phyloP scores from a whole-genome alignment of 2,888 invertebrate genomes.

The Sphinx pinastri region DNA sequence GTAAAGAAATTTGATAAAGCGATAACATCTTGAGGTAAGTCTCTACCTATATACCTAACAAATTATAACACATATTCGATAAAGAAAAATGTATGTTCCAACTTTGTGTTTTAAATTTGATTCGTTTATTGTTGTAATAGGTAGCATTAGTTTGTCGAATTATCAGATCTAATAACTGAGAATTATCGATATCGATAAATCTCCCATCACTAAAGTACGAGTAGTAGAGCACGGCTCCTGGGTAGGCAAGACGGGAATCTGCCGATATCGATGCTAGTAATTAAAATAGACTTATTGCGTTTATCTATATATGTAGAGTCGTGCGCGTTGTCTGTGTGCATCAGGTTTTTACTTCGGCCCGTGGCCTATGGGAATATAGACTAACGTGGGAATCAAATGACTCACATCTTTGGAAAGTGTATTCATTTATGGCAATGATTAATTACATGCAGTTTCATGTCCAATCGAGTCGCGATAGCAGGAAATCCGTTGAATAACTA shows the following conservation, averaged over 20 bases:
- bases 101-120: no score
- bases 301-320: constrained; percentile 25
- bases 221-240: constrained; percentile 75
- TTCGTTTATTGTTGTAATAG: not conserved
- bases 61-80: no score
- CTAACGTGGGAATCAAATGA: constrained; percentile 34
- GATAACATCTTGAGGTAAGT: not conserved
- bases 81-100: no score
- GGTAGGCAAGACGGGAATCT: constrained; percentile 81
- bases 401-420: constrained; percentile 34
- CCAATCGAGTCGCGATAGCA: constrained; percentile 21
- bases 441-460: constrained; percentile 24
- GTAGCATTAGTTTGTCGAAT: not conserved
- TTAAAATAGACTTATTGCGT: constrained; percentile 83
- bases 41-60: no score
- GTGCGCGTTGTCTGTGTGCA: constrained; percentile 24
- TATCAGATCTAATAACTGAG: not conserved
- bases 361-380: constrained; percentile 35
- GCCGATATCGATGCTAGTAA: constrained; percentile 81
- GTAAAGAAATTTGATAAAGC: not conserved
- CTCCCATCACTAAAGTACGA: constrained; percentile 52
- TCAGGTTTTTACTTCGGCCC: constrained; percentile 28
- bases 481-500: constrained; percentile 21
- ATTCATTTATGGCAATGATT: constrained; percentile 21
- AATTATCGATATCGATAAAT: constrained; percentile 38